Evolutionary conservation across 2,113 vertebrate species (phyloP).

Genomic region (Miniopterus natalensis): DNA sequence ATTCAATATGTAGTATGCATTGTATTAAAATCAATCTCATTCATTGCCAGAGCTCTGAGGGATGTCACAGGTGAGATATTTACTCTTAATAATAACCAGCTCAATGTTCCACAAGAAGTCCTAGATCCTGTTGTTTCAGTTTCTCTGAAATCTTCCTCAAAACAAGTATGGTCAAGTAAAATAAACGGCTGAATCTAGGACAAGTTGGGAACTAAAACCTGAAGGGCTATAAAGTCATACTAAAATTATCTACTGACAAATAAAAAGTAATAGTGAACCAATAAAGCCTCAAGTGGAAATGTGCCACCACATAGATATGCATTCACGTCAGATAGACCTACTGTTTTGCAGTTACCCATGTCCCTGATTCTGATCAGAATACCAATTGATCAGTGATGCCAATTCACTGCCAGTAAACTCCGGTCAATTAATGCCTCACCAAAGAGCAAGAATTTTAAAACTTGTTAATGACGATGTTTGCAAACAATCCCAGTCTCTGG

Average conservation of each 20-base stretch:
- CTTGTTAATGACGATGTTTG: neutral
- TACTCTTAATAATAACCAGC: conserved; percentile 32
- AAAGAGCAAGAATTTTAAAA: neutral
- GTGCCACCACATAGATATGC: neutral
- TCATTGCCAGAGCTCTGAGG: conserved; percentile 3
- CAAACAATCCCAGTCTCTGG: neutral
- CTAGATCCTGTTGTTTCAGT: neutral
- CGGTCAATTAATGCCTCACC: neutral
- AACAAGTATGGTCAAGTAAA: conserved; percentile 20
- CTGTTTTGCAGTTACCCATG: neutral
- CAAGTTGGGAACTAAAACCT: neutral
- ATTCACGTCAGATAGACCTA: neutral
- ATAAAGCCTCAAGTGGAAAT: neutral
- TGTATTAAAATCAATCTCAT: conserved; percentile 25
- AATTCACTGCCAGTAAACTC: neutral
- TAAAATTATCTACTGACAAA: conserved; percentile 16
- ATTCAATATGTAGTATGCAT: neutral
- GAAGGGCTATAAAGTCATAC: neutral
- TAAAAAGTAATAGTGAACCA: conserved; percentile 2
- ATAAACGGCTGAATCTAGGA: neutral
- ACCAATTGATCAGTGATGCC: neutral
- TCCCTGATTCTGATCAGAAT: neutral
- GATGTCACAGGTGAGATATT: neutral
- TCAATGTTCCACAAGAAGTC: neutral
- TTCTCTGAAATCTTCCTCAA: conserved; percentile 49